These are phyloP conservation scores for Axinella damicornis DNA, from an alignment of 37 sponge, comb jelly and placozoan species.

Conservation along the genomic window DNA sequence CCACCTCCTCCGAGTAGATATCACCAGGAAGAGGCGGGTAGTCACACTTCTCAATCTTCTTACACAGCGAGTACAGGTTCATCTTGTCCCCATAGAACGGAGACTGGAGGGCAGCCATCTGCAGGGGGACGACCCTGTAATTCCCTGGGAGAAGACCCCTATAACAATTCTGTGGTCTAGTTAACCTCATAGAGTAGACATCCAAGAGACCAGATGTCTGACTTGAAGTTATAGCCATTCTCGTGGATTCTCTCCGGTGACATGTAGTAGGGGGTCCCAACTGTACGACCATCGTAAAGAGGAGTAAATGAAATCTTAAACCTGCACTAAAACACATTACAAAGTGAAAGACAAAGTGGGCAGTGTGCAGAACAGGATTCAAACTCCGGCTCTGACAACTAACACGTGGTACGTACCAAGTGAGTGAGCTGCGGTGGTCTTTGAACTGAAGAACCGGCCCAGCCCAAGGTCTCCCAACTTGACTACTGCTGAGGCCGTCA, in stretches of 20 bases:
- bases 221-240: slow-evolving; percentile 96
- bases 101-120: slow-evolving; percentile 98
- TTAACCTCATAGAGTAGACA: slow-evolving; percentile 96
- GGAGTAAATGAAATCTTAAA: too few relatives aligned
- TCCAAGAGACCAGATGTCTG: slow-evolving; percentile 99
- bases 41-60: slow-evolving; percentile 99
- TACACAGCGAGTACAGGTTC: slow-evolving; percentile 98
- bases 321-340: too few relatives aligned
- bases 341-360: too few relatives aligned
- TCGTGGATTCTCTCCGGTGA: slow-evolving; percentile 99
- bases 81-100: slow-evolving; percentile 99
- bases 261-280: slow-evolving; percentile 99
- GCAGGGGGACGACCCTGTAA: neutral
- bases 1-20: slow-evolving; percentile 90
- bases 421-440: slow-evolving; percentile 97
- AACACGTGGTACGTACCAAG: slow-evolving; percentile 60
- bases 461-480: slow-evolving; percentile 98
- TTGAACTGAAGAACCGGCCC: slow-evolving; percentile 97
- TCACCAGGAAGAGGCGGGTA: slow-evolving; percentile 98
- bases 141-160: too few relatives aligned
- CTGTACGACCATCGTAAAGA: slow-evolving; percentile 31
- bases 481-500: slow-evolving; percentile 94
- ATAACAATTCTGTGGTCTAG: too few relatives aligned
- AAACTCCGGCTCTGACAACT: neutral
- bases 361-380: neutral